Conservation (phyloP, 53 echinoderm and acorn worm genomes). For the Stichopus horrens region DNA sequence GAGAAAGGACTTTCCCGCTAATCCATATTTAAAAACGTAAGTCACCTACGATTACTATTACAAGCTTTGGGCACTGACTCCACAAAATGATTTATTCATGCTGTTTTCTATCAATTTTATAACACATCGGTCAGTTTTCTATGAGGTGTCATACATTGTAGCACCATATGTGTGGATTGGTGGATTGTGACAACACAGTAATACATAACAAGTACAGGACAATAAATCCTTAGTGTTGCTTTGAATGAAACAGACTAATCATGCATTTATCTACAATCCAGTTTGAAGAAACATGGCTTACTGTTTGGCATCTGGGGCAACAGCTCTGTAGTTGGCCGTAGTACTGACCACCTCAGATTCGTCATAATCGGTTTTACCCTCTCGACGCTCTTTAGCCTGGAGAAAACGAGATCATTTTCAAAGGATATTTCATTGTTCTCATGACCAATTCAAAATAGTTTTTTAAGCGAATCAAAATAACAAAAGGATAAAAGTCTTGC, state of each 20-base stretch:
- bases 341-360: slow-evolving; percentile 94
- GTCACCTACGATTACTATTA: no score
- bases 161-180: neutral
- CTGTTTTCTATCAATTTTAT: no score
- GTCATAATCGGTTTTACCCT: slow-evolving; percentile 93
- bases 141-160: no score
- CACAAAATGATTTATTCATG: no score
- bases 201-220: neutral
- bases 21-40: no score
- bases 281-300: slow-evolving; percentile 47
- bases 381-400: slow-evolving; percentile 91
- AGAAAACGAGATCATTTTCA: neutral
- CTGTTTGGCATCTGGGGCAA: slow-evolving; percentile 93
- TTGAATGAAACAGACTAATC: neutral
- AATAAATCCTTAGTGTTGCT: neutral
- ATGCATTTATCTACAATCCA: neutral
- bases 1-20: no score
- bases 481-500: no score
- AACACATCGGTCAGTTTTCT: no score
- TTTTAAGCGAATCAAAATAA: no score
- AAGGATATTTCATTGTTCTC: no score
- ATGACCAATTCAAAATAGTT: no score
- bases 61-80: no score
- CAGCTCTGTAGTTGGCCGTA: slow-evolving; percentile 97
- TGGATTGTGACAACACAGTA: neutral